A percentile compares a stretch with the other conserved stretches of the same genome.
These are phyloP conservation scores for Danio albolineatus DNA, from an alignment of 2,797 vertebrate genomes.

Conservation along the genomic window DNA sequence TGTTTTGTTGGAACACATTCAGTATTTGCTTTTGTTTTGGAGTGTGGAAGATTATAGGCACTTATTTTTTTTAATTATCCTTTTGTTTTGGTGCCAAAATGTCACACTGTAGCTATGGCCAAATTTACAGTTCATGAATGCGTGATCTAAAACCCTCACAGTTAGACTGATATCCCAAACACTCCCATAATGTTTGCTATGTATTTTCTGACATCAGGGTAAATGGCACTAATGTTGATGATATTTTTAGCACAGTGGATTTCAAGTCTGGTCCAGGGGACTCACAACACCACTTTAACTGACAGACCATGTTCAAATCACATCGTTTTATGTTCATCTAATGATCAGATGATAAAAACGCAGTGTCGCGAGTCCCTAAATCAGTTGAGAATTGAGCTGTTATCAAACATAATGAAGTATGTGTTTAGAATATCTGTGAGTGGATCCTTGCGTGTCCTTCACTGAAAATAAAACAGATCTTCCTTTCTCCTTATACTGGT, in stretches of 20 bases:
- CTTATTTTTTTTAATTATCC: constrained; percentile 26
- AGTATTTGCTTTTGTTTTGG: constrained; percentile 52
- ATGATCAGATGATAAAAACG: background rate
- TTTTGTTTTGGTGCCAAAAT: constrained; percentile 50
- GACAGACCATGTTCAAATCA: background rate
- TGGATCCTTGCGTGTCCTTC: constrained; percentile 28
- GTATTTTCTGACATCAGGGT: constrained; percentile 27
- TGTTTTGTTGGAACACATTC: constrained; percentile 34
- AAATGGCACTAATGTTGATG: constrained; percentile 30
- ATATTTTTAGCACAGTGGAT: constrained; percentile 16
- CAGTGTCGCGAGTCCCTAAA: background rate
- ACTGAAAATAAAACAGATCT: constrained; percentile 32
- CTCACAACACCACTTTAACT: background rate
- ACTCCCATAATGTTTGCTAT: background rate
- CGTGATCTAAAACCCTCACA: constrained; percentile 3
- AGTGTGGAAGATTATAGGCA: constrained; percentile 28
- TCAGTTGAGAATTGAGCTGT: background rate
- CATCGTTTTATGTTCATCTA: background rate
- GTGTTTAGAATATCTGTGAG: constrained; percentile 24
- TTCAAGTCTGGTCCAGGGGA: background rate
- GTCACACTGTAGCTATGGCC: constrained; percentile 5
- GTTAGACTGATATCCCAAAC: constrained; percentile 10
- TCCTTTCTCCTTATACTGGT: constrained; percentile 17
- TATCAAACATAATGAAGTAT: background rate
- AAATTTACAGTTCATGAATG: background rate